Evolutionary conservation across 2,888 invertebrate species (phyloP), one percentile per base, ranked within the genome.

Genomic region (Pammene fasciana): DNA sequence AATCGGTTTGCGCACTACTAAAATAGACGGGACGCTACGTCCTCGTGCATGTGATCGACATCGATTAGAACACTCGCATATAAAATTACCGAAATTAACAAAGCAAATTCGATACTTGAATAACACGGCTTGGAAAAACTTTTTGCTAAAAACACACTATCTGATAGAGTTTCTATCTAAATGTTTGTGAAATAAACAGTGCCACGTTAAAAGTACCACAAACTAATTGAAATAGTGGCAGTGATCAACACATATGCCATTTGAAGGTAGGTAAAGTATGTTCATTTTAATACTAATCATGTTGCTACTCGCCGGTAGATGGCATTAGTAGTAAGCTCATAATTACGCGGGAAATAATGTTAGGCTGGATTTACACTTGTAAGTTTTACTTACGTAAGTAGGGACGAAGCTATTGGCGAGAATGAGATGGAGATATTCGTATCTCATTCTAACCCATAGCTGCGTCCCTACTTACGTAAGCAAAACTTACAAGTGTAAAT

Each of bases 81-180:
- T 89, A 84, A 86, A 82, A 86, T 87, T 90, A 87, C 89, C 72
- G 75, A 85, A 86, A 85, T 86, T 84, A 86, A 86, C 81, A 80
- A 86, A 88, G 81, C 83, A 84, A 88, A 91, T 84, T 73, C 74
- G 81, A 88, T 81, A 84, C 86, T 85, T 80, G 76, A 86, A 86
- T 82, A 89, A 89, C 88, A 88, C 77, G 76, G 73, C 71, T 41
- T 46, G 16, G n/a, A 13, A 45, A 46, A 34, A 52, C 26, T 26
- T 48, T 65, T 70, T 36, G 60, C 1, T 34, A 48, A 26, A 41
- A 70, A 67, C 60, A 65, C 43, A 60, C n/a, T n/a, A 52, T 45
- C 34, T 45, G 45, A 43, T 56, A 36, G 48, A 50, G 16, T 56
- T 55, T 55, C 54, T 36, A 8, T 4, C 26, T 26, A 26, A 50